phyloP scores from a whole-genome alignment of 2,113 vertebrate genomes.

The Corythornis vintsioides region DNA sequence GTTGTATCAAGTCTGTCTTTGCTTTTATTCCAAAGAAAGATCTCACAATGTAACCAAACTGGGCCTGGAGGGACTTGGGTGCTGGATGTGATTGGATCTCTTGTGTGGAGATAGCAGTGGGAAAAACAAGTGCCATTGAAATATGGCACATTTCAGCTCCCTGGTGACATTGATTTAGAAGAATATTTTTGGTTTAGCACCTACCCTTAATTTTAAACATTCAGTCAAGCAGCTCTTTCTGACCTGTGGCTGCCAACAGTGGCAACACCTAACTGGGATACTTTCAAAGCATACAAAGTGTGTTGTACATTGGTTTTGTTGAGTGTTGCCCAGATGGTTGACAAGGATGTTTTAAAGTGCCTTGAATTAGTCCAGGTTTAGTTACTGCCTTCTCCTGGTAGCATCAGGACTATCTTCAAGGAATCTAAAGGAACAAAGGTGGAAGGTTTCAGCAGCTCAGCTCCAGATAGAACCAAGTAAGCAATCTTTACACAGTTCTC shows the following conservation, averaged over 20 bases:
- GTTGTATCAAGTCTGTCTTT: not conserved
- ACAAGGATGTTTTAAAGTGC: not conserved
- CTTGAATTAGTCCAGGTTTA: not conserved
- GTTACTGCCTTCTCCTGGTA: not conserved
- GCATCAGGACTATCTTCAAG: not conserved
- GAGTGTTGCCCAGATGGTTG: not conserved
- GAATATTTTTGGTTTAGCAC: not conserved
- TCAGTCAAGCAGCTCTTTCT: not conserved
- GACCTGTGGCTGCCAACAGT: not conserved
- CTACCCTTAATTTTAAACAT: not conserved
- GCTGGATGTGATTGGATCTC: rapidly evolving
- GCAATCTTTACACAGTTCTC: not conserved
- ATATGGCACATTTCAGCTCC: not conserved
- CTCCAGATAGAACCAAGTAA: not conserved
- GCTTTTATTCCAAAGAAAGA: not conserved
- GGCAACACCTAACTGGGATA: not conserved
- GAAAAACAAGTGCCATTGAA: not conserved
- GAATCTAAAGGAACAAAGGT: not conserved
- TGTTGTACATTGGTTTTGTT: not conserved
- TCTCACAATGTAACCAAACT: not conserved
- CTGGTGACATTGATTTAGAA: not conserved
- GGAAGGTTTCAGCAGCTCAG: not conserved
- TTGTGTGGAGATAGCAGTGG: not conserved
- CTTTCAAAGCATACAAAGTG: not conserved
- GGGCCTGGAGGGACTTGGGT: not conserved